Base-by-base conservation (phyloP, 1,140 invertebrate genomes). In the Lineus longissimus region DNA sequence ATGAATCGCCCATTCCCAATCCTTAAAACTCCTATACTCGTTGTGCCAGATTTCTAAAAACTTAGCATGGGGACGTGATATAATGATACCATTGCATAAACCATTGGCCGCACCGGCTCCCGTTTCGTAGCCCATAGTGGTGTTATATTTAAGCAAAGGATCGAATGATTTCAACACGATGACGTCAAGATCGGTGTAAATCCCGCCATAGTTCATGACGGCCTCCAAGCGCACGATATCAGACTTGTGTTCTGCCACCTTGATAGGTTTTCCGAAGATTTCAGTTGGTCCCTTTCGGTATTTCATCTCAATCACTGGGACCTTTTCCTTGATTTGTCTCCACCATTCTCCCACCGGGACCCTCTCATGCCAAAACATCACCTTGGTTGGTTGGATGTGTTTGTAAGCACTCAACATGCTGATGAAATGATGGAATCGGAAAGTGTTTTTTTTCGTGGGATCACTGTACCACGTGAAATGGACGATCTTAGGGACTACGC, bases 111-210 rank as follows among this genome's bases (percentile, higher is more conserved):
- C 23, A 7, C 41, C 62, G 56, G 29, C 56, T 63, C 22, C 55
- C 31, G 7, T 63, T 29, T 63, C 56, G 25, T 59, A 33, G 31
- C 66, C 66, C 69, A 72, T 61, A 9, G 67, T 70, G 22, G 47
- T 61, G 30, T 40, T 59, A 33, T 65, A 65, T 19, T 57, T 51
- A 15, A 25, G 60, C 15, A 65, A 54, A 27, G 47, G 59, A 2
- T 65, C 29, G 36, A 65, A 62, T 2, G 64, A 61, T 36, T 65
- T 43, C 11, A 65, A 29, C 2, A 43, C 60, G 25, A 65, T 33
- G 13, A 62, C 64, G 54, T 65, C 64, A 17, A 61, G 31, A 43
- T 65, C 64, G 17, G 59, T 19, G 54, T 65, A 65, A 13, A 62
- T 65, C 29, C 64, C 64, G 9, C 64, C 64, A n/a, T 56, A 60